Evolutionary conservation across 2,797 vertebrate species (phyloP), one percentile per base, ranked within the genome.

Genomic region (Limnodromus scolopaceus): DNA sequence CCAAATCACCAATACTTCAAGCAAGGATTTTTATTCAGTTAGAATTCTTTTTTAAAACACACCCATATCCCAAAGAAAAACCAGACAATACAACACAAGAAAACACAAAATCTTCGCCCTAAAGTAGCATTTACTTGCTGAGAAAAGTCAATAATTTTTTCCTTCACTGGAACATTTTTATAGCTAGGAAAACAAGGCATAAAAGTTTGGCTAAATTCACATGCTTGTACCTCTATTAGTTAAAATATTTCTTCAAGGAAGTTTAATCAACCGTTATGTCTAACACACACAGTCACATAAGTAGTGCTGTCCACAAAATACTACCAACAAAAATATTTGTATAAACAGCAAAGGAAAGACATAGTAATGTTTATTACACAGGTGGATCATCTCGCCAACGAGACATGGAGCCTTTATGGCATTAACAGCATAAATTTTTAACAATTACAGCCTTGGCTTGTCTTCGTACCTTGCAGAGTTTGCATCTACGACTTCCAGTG

Each of bases 141-240:
- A 60, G 25, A 70, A 84, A 58, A 91, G 93, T 96, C 96, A 84
- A 32, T 87, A 89, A 24, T 24, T 48, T 95, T 97, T 95, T 92
- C 87, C 80, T 89, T 82, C 83, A 94, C 55, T 80, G 54, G 70
- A 88, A 95, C 81, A 94, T 93, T 84, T 71, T 93, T 96, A 94
- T 92, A 97, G 94, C 95, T 96, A 24, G 36, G 68, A 91, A 92
- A 91, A 89, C 48, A 80, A 81, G 4, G 22, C 9, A 58, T 72
- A 43, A 92, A 91, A 38, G 83, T 85, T 48, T 70, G 19, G 74
- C 45, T 84, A 65, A 84, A 96, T 89, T 93, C 93, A 93, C n/a
- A 58, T 30, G 54, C 71, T 87, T 65, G 38, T 70, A 79, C 36
- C 43, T 54, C 32, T 74, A 30, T 41, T 53, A 70, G 46, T 69